Evolutionary conservation across 2,888 invertebrate genomes (phyloP).

Genomic region (Pseudococcus longispinus): DNA sequence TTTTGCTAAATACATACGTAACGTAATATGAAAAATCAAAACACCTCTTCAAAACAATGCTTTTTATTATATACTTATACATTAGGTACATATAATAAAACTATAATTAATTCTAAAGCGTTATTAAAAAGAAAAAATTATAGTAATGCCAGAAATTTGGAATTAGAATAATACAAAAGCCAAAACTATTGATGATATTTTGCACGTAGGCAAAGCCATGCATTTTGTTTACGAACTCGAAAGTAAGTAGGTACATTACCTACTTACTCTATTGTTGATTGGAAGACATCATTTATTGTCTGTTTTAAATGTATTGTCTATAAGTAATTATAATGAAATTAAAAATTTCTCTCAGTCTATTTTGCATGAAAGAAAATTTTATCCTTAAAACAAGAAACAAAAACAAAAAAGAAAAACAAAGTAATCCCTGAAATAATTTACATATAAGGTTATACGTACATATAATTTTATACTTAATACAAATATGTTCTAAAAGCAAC

Average conservation of each 20-base stretch:
- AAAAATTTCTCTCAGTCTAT: conserved; percentile 29
- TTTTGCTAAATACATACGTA: too few relatives aligned
- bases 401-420: neutral
- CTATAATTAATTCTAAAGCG: conserved; percentile 43
- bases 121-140: neutral
- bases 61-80: conserved; percentile 30
- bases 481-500: conserved; percentile 13
- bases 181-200: conserved; percentile 36
- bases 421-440: conserved; percentile 22
- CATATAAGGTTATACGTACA: neutral
- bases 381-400: neutral
- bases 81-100: conserved; percentile 26
- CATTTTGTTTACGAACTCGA: neutral
- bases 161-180: conserved; percentile 40
- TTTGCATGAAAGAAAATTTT: conserved; percentile 1
- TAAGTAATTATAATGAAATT: neutral
- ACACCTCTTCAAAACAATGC: conserved; percentile 49
- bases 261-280: conserved; percentile 28
- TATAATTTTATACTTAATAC: neutral
- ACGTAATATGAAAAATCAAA: neutral
- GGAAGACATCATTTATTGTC: conserved; percentile 53
- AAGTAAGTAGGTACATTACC: neutral
- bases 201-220: conserved; percentile 29
- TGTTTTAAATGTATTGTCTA: conserved; percentile 35
- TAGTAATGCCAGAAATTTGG: neutral